Base-by-base conservation (phyloP, 2,888 invertebrate species). In the Incurvaria masculella region DNA sequence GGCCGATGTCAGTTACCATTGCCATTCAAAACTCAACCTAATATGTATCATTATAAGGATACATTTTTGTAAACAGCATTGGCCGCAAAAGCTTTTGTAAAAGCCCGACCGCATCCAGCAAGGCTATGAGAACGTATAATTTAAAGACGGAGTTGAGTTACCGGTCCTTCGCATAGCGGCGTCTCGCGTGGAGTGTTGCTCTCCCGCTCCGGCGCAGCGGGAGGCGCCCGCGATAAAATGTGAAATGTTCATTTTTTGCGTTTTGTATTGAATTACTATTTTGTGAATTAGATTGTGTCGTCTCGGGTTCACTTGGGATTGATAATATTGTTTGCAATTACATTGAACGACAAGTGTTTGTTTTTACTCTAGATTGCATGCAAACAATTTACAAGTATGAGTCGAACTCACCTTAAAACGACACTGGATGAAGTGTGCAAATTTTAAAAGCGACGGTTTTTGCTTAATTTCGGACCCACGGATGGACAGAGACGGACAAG, bases 91-190 rank as follows among this genome's bases (percentile, higher is more conserved):
- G 33, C 33, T 33, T 33, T 33, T 33, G 3, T 33, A 14, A 8
- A 8, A 33, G 8, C 33, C 8, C 14, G 33, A 6, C 4, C 3
- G 6, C 33, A 14, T 33, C 33, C 64, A 69, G 69, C 75, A 74
- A 78, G 76, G 76, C 78, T 76, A 76, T 78, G 78, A 78, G 78
- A 78, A 78, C 78, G 72, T 78, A 69, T 76, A 76, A 78, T 78
- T 78, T 75, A 70, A 76, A 74, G 78, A 73, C 75, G 78, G 68
- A 69, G 69, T 57, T 64, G 64, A 44, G 63, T 52, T 54, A 58
- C 56, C 53, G 53, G 55, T 58, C 53, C 56, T 52, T 54, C 3
- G 33, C 14, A 33, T 33, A 11, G 14, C 33, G 8, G 11, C 14
- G 33, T 33, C 33, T 33, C 33, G 14, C 33, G 33, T 11, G 47